Conservation (phyloP, 2,797 vertebrate genomes). For the Tangara arthus region DNA sequence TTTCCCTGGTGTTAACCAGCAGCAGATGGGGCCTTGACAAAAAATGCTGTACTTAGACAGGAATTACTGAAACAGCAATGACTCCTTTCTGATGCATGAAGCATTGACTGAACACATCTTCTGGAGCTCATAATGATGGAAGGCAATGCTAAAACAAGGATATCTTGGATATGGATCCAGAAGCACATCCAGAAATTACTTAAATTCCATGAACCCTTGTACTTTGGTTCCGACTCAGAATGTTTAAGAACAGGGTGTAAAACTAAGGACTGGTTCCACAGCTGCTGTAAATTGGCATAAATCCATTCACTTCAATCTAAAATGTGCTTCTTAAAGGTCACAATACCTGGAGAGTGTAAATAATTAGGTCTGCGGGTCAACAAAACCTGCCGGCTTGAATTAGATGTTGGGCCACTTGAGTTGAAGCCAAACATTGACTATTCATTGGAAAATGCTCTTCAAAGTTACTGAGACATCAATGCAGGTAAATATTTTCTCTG, state of each 20-base stretch:
- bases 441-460: slow-evolving; percentile 57
- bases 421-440: slow-evolving; percentile 64
- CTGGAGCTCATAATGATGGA: not conserved
- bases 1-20: not conserved
- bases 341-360: slow-evolving; percentile 43
- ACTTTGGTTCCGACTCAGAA: not conserved
- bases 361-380: slow-evolving; percentile 39
- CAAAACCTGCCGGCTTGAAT: slow-evolving; percentile 47
- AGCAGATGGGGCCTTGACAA: not conserved
- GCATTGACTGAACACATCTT: not conserved
- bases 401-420: slow-evolving; percentile 46
- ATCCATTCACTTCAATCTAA: slow-evolving; percentile 11
- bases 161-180: not conserved
- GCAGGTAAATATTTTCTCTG: slow-evolving; percentile 62
- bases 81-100: not conserved
- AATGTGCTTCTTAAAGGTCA: slow-evolving; percentile 28
- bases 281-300: not conserved
- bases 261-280: not conserved
- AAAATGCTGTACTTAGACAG: not conserved
- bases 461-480: slow-evolving; percentile 6
- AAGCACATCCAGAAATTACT: not conserved
- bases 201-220: not conserved
- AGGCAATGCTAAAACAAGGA: not conserved
- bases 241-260: slow-evolving; percentile 48
- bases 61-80: not conserved